Evolutionary conservation across 2,113 vertebrate species (phyloP).

Genomic region (Hippocampus comes): DNA sequence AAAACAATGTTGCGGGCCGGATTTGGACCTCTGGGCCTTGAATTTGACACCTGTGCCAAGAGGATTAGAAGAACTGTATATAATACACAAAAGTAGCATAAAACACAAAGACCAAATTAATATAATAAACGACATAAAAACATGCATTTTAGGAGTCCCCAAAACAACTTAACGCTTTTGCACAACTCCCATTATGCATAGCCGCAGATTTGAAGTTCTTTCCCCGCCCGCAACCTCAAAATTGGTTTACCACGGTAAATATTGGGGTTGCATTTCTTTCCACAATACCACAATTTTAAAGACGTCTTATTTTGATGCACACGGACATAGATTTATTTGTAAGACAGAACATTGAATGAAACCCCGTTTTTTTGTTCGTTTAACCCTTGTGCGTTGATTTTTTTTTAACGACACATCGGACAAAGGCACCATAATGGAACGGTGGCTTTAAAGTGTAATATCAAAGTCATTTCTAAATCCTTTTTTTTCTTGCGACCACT

Average conservation of each 20-base stretch:
- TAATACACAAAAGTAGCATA: background rate
- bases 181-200: slow-evolving; percentile 19
- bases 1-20: too few relatives aligned
- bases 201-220: background rate
- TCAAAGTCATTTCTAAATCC: too few relatives aligned
- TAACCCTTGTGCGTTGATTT: too few relatives aligned
- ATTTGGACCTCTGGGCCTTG: too few relatives aligned
- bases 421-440: too few relatives aligned
- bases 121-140: too few relatives aligned
- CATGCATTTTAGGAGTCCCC: background rate
- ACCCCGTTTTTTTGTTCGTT: background rate
- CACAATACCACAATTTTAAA: background rate
- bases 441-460: too few relatives aligned
- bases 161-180: background rate
- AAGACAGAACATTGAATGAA: background rate
- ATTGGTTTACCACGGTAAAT: background rate
- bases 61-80: background rate
- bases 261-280: background rate
- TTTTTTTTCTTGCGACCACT: too few relatives aligned
- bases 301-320: background rate
- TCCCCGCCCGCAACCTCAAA: background rate
- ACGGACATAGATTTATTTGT: background rate
- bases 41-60: too few relatives aligned
- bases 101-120: background rate
- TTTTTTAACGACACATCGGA: too few relatives aligned